Evolutionary conservation across 2,888 invertebrate genomes (phyloP), one percentile per base, ranked within the genome.

Genomic region (Zaprionus lineosus): DNA sequence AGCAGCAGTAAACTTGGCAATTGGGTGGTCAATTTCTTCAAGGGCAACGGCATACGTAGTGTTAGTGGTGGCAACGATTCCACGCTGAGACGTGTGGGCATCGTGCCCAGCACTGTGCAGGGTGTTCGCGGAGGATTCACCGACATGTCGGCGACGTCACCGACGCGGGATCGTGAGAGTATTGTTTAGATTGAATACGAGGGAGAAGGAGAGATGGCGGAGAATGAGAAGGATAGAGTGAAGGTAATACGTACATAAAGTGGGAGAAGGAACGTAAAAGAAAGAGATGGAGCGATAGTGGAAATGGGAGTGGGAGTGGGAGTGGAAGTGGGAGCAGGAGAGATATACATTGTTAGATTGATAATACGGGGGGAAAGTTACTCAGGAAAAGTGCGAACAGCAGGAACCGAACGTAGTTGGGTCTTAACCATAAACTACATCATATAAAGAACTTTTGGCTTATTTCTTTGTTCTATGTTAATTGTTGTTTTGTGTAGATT

Each of bases 11-110:
- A 86, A 41, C 92, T 96, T 62, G 92, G 93, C 74, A 91, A 90
- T 58, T 96, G 95, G 95, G 90, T 96, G 82, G 92, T 94, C 34
- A 94, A 94, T 76, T 90, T 96, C 61, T 94, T 96, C 86, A 93
- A 93, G 84, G 94, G 93, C 59, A 93, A 92, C 79, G 94, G 93
- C 52, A 91, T 94, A 62, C 93, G 94, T 69, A 92, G 92, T 9
- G 51, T 36, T 18, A 46, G 52, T 36, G 37, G 31, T 21, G 39
- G 31, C 68, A 94, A 94, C 59, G 89, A 90, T 53, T 84, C 88
- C 7, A 87, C 74, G 4, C 51, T 88, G 18, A 67, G 89, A 9
- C 86, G 89, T 21, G 88, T 88, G 5, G 84, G 88, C 46, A 87
- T 89, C 46, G 69, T 89, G 52, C 90, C 88, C 47, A 86, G 84